Conservation (phyloP, 2,797 vertebrate species). For the Dermochelys coriacea region DNA sequence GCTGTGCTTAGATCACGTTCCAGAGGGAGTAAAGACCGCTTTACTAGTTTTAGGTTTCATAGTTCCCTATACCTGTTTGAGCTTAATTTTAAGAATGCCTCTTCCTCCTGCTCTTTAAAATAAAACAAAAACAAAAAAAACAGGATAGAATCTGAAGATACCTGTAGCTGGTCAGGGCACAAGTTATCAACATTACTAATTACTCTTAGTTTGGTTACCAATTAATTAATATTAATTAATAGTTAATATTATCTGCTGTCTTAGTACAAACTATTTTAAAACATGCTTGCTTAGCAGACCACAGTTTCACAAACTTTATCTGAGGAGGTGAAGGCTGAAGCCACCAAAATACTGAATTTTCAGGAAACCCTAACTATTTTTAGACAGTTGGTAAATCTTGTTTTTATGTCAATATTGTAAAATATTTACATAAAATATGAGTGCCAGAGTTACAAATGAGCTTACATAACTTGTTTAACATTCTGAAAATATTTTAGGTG, state of each 20-base stretch:
- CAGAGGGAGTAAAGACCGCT: neutral
- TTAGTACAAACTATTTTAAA: neutral
- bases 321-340: neutral
- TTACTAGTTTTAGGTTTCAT: neutral
- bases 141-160: neutral
- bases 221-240: too few relatives aligned
- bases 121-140: neutral
- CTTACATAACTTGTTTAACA: neutral
- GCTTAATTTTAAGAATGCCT: neutral
- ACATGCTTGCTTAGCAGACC: neutral
- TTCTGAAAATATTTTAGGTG: slow-evolving; percentile 14
- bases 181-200: neutral
- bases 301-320: neutral
- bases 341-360: neutral
- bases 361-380: neutral
- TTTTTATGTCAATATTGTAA: neutral
- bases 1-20: neutral
- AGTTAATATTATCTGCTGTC: neutral
- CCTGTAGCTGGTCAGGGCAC: neutral
- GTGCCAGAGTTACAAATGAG: neutral
- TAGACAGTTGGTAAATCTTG: neutral
- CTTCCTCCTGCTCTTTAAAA: neutral
- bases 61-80: neutral
- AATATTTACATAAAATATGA: neutral
- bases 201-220: neutral